Evolutionary conservation across 30 jellyfish, hydroid and myxozoan species (phyloP), one percentile per base, ranked within the genome.

Genomic region (Pseudorhiza aurosa): DNA sequence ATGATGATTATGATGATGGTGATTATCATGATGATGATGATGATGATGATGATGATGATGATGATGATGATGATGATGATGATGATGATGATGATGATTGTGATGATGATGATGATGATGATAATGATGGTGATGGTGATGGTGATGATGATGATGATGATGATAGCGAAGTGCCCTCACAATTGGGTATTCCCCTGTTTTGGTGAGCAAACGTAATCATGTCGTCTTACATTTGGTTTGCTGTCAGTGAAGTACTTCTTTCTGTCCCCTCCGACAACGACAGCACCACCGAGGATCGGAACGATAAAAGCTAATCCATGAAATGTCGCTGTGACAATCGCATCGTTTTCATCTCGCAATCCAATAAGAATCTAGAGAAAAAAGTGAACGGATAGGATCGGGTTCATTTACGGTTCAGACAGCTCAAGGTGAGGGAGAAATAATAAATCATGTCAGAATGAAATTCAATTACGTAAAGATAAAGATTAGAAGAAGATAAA

Each of bases 231-330:
- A 45, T 74, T 95, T 25, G 99, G 99, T 46, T 85, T 75, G 35
- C 69, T 56, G 49, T 93, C 97, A 18, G 33, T 21, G 60, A 93
- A 93, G 35, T 57, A 49, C 57, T 58, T 86, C 10, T 12, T 47
- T 57, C 97, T 58, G 64, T 81, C 96, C 8, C 97, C 95, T 7
- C 99, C 99, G 50, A 93, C 95, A 29, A 93, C 99, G 21, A 75
- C 85, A 2, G 70, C 70, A 1, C 99, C 96, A 15, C 99, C 99
- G 25, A 93, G 87, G 42, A 93, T 58, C 12, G 93, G 84, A 9
- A 87, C 96, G 26, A 93, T 71, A 39, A 60, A 25, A 24, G 97
- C 88, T 50, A 93, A 62, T 1, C 96, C 99, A 35, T 87, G 91
- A 72, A 93, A 84, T 32, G 99, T 93, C 1, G 99, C 97, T 2